Base-by-base conservation (phyloP, 2,888 invertebrate genomes). In the Drosophila incognita region DNA sequence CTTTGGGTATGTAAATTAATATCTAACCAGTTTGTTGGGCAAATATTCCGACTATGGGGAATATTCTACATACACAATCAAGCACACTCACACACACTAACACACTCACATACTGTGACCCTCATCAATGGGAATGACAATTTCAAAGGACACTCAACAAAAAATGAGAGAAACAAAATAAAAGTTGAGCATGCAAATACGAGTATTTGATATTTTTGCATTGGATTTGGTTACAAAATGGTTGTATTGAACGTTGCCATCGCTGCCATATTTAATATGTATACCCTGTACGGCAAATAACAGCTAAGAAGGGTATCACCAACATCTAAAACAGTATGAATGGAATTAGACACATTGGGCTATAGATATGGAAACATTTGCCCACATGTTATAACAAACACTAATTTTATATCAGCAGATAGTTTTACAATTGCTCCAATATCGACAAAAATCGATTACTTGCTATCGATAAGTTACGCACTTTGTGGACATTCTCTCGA, bases 11-110 rank as follows among this genome's bases (percentile, higher is more conserved):
- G 56, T 49, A 59, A 66, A 74, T 65, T 69, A 53, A 65, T 60
- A 78, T 68, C 52, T 62, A 73, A 61, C 72, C 70, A 72, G 76
- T 82, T 74, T 75, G 66, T 73, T 75, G 74, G 62, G 76, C 76
- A 86, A 82, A 80, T 78, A 78, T 76, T 35, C 68, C 52, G 61
- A 42, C 48, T 56, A 71, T 69, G 31, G 51, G 21, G 42, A 64
- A 72, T 15, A 36, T 72, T 69, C 57, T 48, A 13, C 33, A 63
- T 27, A 49, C 18, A 42, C 42, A 61, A 24, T 18, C 40, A 36
- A 40, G 35, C 35, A 21, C n/a, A 53, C n/a, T 11, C n/a, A 38
- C 2, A 59, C 11, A 40, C 38, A 35, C 27, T 24, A 1, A 42
- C 21, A 27, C 27, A 52, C 27, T 21, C 29, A 7, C 35, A 53